Evolutionary conservation across 2,797 vertebrate species (phyloP).

Genomic region (Ficedula albicollis): DNA sequence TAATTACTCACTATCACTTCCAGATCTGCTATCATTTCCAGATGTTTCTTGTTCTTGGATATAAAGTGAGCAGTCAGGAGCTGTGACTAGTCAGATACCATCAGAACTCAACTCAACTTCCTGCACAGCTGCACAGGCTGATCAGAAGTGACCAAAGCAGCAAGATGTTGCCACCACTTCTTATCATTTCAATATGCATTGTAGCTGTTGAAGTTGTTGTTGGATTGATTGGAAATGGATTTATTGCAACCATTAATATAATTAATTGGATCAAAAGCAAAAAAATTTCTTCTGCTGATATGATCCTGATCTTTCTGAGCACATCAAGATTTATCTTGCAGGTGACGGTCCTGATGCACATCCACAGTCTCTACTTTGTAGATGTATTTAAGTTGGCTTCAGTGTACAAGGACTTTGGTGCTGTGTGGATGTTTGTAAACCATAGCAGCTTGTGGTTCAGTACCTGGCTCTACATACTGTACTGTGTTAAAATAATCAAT

Average conservation of each 20-base stretch:
- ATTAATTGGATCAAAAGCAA: constrained; percentile 56
- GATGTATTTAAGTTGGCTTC: not conserved
- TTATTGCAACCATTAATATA: constrained; percentile 56
- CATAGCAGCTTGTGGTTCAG: constrained; percentile 37
- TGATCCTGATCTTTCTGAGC: constrained; percentile 63
- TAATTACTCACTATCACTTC: not conserved
- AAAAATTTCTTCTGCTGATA: constrained; percentile 30
- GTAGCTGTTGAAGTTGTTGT: constrained; percentile 26
- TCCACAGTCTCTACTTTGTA: constrained; percentile 20
- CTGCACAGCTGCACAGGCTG: not conserved
- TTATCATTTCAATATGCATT: constrained; percentile 12
- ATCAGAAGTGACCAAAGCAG: not conserved
- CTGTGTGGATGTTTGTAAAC: constrained; percentile 36
- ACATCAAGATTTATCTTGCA: constrained; percentile 59
- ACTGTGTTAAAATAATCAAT: constrained; percentile 47
- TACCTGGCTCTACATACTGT: constrained; percentile 40
- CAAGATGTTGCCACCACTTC: constrained; percentile 1
- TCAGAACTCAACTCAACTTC: not conserved
- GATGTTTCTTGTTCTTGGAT: not conserved
- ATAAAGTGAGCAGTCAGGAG: not conserved
- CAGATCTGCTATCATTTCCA: not conserved
- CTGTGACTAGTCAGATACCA: not conserved
- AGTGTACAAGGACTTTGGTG: not conserved
- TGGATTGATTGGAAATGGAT: constrained; percentile 58
- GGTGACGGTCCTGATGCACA: not conserved